These are phyloP conservation scores for Riparia riparia DNA, from an alignment of 2,113 vertebrate genomes.

Conservation along the genomic window DNA sequence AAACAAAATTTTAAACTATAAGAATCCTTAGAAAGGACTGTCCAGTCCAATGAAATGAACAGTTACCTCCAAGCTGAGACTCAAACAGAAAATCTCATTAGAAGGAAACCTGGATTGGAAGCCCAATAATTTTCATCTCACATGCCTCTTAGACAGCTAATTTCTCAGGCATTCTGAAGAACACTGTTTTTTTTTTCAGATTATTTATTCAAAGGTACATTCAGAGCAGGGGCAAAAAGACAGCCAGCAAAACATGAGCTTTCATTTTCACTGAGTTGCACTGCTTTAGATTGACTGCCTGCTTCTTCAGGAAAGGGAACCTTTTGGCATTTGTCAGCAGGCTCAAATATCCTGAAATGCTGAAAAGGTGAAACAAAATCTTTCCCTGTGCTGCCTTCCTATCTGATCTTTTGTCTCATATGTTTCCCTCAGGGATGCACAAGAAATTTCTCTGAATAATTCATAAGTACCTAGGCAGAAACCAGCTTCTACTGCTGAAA, in stretches of 20 bases:
- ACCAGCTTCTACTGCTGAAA: slow-evolving; percentile 40
- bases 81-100: neutral
- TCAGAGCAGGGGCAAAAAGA: neutral
- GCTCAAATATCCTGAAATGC: slow-evolving; percentile 57
- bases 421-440: slow-evolving; percentile 63
- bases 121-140: neutral
- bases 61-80: neutral
- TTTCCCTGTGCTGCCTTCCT: slow-evolving; percentile 34
- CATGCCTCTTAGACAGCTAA: neutral
- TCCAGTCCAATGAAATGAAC: neutral
- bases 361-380: slow-evolving; percentile 66
- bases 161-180: neutral
- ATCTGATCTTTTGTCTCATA: slow-evolving; percentile 71
- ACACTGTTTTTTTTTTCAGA: neutral
- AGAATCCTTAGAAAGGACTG: neutral
- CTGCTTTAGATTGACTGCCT: neutral
- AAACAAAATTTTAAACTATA: neutral
- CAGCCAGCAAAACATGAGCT: neutral
- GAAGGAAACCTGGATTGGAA: neutral
- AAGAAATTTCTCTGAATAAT: slow-evolving; percentile 75
- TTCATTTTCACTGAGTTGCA: neutral
- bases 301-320: slow-evolving; percentile 13
- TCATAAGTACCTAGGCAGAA: slow-evolving; percentile 48
- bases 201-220: neutral
- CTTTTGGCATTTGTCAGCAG: slow-evolving; percentile 28